These are phyloP conservation scores for Dynastes hyllus DNA, from an alignment of 2,888 invertebrate genomes.

Conservation along the genomic window DNA sequence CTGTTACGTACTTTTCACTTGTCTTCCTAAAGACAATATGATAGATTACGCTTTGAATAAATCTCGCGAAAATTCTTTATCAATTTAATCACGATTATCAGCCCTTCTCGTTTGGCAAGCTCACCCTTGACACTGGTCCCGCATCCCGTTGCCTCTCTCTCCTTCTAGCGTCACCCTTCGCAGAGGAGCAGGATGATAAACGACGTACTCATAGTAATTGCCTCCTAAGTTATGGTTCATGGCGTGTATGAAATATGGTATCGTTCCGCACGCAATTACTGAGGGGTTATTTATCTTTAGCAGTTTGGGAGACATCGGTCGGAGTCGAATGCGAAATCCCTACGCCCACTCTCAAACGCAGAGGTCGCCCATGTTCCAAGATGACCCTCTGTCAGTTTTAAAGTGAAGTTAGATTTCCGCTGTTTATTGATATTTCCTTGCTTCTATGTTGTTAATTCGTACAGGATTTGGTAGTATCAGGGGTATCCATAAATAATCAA, in stretches of 20 bases:
- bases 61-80: slow-evolving; percentile 65
- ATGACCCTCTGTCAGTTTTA: background rate
- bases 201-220: slow-evolving; percentile 77
- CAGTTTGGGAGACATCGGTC: slow-evolving; percentile 57
- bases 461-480: too few relatives aligned
- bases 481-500: too few relatives aligned
- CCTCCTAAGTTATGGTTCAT: slow-evolving; percentile 76
- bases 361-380: background rate
- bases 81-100: slow-evolving; percentile 70
- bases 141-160: slow-evolving; percentile 46
- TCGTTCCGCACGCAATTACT: slow-evolving; percentile 76
- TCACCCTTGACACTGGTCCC: slow-evolving; percentile 49
- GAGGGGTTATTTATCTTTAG: slow-evolving; percentile 74
- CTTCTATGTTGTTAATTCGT: too few relatives aligned
- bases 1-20: background rate
- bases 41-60: slow-evolving; percentile 60
- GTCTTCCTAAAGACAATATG: slow-evolving; percentile 32
- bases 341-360: background rate
- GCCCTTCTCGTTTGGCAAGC: slow-evolving; percentile 59
- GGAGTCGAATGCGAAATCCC: slow-evolving; percentile 4
- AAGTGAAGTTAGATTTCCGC: background rate
- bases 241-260: slow-evolving; percentile 76
- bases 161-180: slow-evolving; percentile 59
- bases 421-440: background rate
- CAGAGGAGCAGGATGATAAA: slow-evolving; percentile 72